These are phyloP conservation scores for Catharus minimus DNA, from an alignment of 2,113 vertebrate genomes.

Conservation along the genomic window DNA sequence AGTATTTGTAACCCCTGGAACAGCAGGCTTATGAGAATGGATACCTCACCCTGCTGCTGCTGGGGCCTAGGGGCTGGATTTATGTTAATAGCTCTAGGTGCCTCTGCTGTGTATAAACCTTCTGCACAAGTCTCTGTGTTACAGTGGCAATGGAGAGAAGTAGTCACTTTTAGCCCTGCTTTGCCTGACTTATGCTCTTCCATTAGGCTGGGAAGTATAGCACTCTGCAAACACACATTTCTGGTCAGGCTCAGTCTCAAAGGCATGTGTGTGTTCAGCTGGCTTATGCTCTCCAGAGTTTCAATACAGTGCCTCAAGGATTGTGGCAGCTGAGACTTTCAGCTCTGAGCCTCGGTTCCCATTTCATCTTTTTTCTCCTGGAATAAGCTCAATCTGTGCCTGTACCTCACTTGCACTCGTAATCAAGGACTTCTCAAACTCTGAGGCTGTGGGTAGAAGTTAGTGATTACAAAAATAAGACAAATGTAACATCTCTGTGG, in stretches of 20 bases:
- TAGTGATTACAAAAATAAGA: not conserved
- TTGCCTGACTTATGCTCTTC: not conserved
- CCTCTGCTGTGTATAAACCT: not conserved
- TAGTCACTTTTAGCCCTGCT: not conserved
- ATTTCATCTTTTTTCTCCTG: not conserved
- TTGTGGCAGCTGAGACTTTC: not conserved
- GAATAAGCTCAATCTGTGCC: not conserved
- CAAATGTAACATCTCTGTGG: not conserved
- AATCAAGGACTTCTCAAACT: not conserved
- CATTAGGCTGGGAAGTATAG: not conserved
- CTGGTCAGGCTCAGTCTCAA: not conserved
- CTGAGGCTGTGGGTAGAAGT: not conserved
- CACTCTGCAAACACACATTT: not conserved
- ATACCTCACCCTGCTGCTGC: not conserved
- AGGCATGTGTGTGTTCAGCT: fast-evolving
- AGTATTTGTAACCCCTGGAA: not conserved
- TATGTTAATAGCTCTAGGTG: not conserved
- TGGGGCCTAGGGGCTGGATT: not conserved
- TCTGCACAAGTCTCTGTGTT: fast-evolving
- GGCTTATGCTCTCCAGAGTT: not conserved
- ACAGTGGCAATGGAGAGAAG: not conserved
- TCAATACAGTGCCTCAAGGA: not conserved
- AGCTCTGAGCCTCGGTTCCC: not conserved
- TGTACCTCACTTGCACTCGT: not conserved
- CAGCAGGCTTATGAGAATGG: not conserved